Evolutionary conservation across 2,888 invertebrate species (phyloP).

Genomic region (Flexamia atlantica): DNA sequence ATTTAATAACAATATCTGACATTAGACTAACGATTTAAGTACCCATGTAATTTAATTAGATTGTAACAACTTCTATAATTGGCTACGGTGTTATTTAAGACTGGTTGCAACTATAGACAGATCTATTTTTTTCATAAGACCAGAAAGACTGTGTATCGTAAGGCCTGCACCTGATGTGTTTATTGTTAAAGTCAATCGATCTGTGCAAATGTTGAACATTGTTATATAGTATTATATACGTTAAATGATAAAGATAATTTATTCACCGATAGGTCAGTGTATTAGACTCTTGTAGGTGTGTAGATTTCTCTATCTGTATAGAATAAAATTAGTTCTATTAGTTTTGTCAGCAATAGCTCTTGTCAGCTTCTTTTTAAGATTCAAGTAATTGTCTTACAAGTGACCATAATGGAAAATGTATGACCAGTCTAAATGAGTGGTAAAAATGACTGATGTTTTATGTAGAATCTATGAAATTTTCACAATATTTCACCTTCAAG

Average conservation of each 20-base stretch:
- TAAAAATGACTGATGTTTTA: background rate
- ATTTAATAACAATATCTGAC: too few relatives aligned
- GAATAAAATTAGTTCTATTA: conserved; percentile 31
- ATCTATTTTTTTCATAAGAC: conserved; percentile 33
- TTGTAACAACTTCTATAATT: background rate
- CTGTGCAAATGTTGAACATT: conserved; percentile 52
- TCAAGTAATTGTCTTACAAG: background rate
- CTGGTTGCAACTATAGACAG: background rate
- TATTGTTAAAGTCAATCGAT: conserved; percentile 48
- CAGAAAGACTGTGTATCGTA: conserved; percentile 44
- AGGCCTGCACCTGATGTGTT: conserved; percentile 36
- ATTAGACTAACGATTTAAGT: too few relatives aligned
- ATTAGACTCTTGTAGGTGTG: conserved; percentile 42
- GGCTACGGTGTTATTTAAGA: conserved; percentile 47
- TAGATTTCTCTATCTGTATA: conserved; percentile 46
- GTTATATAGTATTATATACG: conserved; percentile 54
- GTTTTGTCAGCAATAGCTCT: conserved; percentile 23
- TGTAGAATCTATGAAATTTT: background rate
- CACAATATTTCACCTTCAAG: background rate
- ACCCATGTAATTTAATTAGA: too few relatives aligned
- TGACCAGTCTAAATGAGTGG: background rate
- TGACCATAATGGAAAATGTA: background rate
- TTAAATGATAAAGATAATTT: conserved; percentile 50
- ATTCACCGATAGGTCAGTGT: conserved; percentile 57
- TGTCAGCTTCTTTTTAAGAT: background rate